These are phyloP conservation scores for Rana temporaria DNA, from an alignment of 2,113 vertebrate species.

Conservation along the genomic window DNA sequence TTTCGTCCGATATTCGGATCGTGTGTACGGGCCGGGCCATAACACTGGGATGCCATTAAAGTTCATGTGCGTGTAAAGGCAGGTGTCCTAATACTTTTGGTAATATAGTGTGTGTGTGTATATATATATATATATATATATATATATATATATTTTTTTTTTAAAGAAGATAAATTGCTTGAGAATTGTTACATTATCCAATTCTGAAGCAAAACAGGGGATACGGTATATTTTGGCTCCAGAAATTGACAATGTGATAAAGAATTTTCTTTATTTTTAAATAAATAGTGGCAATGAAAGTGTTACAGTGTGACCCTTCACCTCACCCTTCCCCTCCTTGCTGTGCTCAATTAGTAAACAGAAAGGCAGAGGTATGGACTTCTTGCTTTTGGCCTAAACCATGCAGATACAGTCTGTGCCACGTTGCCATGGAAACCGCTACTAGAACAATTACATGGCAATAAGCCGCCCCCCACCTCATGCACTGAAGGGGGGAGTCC, in stretches of 20 bases:
- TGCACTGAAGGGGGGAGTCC: constrained; percentile 33
- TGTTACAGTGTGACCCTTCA: constrained; percentile 22
- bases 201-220: no score
- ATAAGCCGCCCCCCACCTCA: no score
- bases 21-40: no score
- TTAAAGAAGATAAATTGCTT: neutral
- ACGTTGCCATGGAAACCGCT: constrained; percentile 42
- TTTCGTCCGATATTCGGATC: no score
- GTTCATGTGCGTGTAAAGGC: no score
- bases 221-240: no score
- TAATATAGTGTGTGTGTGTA: no score
- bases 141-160: neutral
- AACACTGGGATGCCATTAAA: no score
- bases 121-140: no score
- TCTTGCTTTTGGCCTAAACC: constrained; percentile 43
- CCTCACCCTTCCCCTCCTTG: constrained; percentile 8
- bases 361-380: constrained; percentile 30
- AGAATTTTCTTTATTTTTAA: neutral
- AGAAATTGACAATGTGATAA: no score
- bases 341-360: constrained; percentile 37
- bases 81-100: no score
- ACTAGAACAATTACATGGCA: constrained; percentile 48
- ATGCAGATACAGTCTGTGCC: constrained; percentile 45
- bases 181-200: neutral
- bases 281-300: neutral